phyloP scores from a whole-genome alignment of 1,140 invertebrate species.

The Diorhabda carinulata region DNA sequence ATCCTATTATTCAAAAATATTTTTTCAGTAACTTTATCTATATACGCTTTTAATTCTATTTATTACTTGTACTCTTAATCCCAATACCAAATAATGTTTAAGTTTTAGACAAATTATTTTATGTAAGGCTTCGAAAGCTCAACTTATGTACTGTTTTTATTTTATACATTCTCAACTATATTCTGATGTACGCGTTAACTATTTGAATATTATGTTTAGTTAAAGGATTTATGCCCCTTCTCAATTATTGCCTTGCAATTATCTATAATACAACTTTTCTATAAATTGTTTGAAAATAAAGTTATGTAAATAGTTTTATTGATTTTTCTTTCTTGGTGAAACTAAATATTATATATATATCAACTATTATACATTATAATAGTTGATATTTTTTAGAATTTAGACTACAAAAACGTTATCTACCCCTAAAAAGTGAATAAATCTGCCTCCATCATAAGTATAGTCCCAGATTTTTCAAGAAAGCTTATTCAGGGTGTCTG shows the following conservation, averaged over 20 bases:
- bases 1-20: no score
- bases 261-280: neutral
- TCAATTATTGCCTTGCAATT: slow-evolving; percentile 3
- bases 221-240: neutral
- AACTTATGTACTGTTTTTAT: slow-evolving; percentile 14
- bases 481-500: no score
- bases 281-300: slow-evolving; percentile 11
- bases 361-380: no score
- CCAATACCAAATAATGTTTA: slow-evolving; percentile 11
- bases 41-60: slow-evolving; percentile 5
- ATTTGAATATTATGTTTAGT: slow-evolving; percentile 3
- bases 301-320: slow-evolving; percentile 10
- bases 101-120: slow-evolving; percentile 4
- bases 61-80: slow-evolving; percentile 2
- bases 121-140: slow-evolving; percentile 12
- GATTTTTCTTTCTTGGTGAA: neutral
- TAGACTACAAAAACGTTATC: no score
- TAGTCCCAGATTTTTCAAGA: no score
- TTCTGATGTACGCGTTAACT: neutral
- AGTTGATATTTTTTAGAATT: no score
- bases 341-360: no score
- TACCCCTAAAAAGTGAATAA: no score
- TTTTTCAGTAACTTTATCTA: neutral
- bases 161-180: slow-evolving; percentile 3
- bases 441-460: no score